Evolutionary conservation across 2,113 vertebrate species (phyloP), one percentile per base, ranked within the genome.

Genomic region (Diphyllodes magnificus): DNA sequence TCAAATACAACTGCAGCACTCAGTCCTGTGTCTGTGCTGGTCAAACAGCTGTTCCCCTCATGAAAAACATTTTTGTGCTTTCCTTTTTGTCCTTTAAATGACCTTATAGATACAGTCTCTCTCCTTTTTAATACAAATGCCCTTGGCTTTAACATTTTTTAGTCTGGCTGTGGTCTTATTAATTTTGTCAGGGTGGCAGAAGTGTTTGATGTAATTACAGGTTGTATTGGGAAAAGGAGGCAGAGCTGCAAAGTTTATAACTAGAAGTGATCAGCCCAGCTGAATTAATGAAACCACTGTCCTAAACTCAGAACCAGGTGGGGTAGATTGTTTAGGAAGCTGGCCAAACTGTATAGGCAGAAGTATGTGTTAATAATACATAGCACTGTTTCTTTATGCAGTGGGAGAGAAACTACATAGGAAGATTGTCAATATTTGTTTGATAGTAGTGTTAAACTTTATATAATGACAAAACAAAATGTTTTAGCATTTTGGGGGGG

Each of bases 371-470:
- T 83, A 68, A 57, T 91, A 66, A 50, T 28, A 25, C 20, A 50
- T 4, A 64, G 40, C 23, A 51, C 24, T 64, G 20, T 54, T 63
- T 44, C 87, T 56, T 56, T 49, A 28, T 61, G 56, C 8, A 23
- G 19, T 33, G 22, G 21, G 8, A 56, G 42, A 65, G 76, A 50
- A 81, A 42, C 56, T 31, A 28, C 3, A 13, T 57, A 20, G 24
- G 10, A 89, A 72, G 49, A 72, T 21, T 28, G 72, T 86, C 88
- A 89, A 76, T 93, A 91, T 94, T 94, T 94, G 81, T 54, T 37
- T 53, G 25, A 83, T 42, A 68, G 23, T 35, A 28, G 8, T 5
- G 17, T 82, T 82, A 71, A 88, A 63, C 44, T 82, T 56, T 37
- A 64, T 64, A 49, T 71, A 57, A 40, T 57, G 47, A 22, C 15